Conservation (phyloP, 2,797 vertebrate genomes). For the Fundulus diaphanus region DNA sequence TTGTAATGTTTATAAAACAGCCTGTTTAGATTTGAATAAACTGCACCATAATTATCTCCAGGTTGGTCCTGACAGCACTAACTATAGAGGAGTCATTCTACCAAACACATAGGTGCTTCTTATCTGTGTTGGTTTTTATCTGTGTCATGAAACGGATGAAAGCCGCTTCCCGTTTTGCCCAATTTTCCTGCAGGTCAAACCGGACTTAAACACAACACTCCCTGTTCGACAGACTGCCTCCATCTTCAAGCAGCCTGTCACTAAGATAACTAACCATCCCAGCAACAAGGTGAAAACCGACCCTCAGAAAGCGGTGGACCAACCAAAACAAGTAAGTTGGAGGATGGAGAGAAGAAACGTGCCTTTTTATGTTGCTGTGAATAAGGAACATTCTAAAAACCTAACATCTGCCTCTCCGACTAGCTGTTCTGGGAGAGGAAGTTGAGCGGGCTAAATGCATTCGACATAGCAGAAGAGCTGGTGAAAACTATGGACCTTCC, state of each 20-base stretch:
- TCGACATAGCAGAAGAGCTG: constrained; percentile 94
- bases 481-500: constrained; percentile 97
- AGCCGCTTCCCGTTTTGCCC: background rate
- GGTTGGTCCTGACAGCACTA: background rate
- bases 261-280: constrained; percentile 98
- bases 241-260: constrained; percentile 98
- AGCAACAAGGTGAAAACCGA: constrained; percentile 98
- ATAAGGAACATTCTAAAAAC: background rate
- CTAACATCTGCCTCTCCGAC: background rate
- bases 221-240: constrained; percentile 97
- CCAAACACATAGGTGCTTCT: background rate
- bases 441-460: constrained; percentile 91
- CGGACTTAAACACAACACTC: constrained; percentile 95
- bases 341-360: background rate
- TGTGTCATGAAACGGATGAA: background rate
- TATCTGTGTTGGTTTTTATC: background rate
- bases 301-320: constrained; percentile 94
- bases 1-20: background rate
- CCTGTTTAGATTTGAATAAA: background rate
- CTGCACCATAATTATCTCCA: background rate
- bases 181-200: constrained; percentile 84
- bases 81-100: background rate
- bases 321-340: constrained; percentile 90
- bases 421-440: constrained; percentile 99
- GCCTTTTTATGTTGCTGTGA: background rate